Percentiles rank a stretch among this genome's conserved stretches.
These are phyloP conservation scores for Capitella teleta DNA, from an alignment of 1,140 invertebrate species.

Conservation along the genomic window DNA sequence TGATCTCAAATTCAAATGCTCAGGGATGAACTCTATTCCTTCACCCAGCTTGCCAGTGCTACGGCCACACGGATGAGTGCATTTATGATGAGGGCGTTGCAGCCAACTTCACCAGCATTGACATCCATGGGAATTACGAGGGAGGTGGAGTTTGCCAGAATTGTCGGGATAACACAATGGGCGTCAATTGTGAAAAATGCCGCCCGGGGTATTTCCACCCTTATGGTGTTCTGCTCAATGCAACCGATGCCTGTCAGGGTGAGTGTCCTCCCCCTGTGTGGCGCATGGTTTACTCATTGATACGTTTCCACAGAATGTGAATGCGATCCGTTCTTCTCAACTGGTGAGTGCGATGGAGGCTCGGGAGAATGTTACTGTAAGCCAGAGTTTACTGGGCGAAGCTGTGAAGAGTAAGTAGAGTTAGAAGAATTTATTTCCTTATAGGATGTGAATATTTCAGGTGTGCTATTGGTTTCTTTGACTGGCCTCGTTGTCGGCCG, in stretches of 20 bases:
- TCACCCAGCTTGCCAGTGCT: conserved; percentile 84
- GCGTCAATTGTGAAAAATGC: conserved; percentile 95
- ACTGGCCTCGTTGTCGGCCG: conserved; percentile 81
- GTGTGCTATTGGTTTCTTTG: conserved; percentile 67
- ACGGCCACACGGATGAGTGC: conserved; percentile 84
- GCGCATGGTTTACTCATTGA: neutral
- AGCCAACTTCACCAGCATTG: conserved; percentile 62
- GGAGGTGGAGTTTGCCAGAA: conserved; percentile 83
- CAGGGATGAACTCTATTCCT: neutral
- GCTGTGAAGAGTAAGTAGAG: conserved; percentile 65
- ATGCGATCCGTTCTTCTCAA: conserved; percentile 73
- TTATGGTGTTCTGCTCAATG: conserved; percentile 63
- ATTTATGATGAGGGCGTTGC: conserved; percentile 76
- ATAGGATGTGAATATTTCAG: conserved; percentile 11
- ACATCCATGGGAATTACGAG: conserved; percentile 81
- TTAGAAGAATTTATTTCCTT: neutral
- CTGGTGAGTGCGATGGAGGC: conserved; percentile 90
- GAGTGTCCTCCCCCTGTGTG: conserved; percentile 14
- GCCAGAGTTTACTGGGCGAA: conserved; percentile 76
- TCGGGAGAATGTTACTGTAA: conserved; percentile 86
- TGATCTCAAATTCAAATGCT: conserved; percentile 1
- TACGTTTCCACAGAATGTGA: conserved; percentile 59
- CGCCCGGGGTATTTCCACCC: conserved; percentile 70
- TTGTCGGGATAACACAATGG: conserved; percentile 84
- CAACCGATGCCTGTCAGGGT: conserved; percentile 70